Percentiles rank a stretch among this genome's conserved stretches.
Evolutionary conservation across 2,113 vertebrate species (phyloP).

Genomic region (Zosterops lateralis): DNA sequence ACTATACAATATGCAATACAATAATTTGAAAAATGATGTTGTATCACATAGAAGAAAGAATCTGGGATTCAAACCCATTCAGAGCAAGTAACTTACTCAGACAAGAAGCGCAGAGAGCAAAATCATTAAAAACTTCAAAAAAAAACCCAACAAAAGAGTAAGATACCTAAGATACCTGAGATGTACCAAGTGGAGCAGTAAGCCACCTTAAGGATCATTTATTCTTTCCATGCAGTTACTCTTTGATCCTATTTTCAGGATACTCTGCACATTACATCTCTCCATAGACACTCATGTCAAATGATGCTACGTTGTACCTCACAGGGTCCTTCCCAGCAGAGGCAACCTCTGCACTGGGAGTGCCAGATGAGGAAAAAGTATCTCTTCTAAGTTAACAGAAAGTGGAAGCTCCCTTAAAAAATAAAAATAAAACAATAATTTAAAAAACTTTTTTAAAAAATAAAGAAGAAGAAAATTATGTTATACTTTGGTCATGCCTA

Average conservation of each 20-base stretch:
- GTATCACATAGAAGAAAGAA: background rate
- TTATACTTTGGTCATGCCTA: background rate
- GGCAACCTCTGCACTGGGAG: background rate
- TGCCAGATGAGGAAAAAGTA: background rate
- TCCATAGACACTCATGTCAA: background rate
- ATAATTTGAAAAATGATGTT: background rate
- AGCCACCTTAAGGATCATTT: background rate
- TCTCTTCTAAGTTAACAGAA: background rate
- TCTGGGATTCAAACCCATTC: background rate
- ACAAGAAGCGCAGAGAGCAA: background rate
- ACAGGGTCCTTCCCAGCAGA: background rate
- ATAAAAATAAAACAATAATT: too few relatives aligned
- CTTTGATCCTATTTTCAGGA: background rate
- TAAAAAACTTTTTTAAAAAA: too few relatives aligned
- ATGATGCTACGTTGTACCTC: rapidly evolving
- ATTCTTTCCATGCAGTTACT: background rate
- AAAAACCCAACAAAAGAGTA: background rate
- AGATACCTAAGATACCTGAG: background rate
- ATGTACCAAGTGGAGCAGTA: background rate
- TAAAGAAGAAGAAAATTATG: background rate
- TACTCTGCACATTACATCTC: background rate
- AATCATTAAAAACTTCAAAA: background rate
- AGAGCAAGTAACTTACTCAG: background rate
- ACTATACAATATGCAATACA: background rate
- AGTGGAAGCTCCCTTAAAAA: background rate